Percentiles rank a stretch among this genome's conserved stretches.
Evolutionary conservation across 2,113 vertebrate species (phyloP).

Genomic region (Pongo pygmaeus): DNA sequence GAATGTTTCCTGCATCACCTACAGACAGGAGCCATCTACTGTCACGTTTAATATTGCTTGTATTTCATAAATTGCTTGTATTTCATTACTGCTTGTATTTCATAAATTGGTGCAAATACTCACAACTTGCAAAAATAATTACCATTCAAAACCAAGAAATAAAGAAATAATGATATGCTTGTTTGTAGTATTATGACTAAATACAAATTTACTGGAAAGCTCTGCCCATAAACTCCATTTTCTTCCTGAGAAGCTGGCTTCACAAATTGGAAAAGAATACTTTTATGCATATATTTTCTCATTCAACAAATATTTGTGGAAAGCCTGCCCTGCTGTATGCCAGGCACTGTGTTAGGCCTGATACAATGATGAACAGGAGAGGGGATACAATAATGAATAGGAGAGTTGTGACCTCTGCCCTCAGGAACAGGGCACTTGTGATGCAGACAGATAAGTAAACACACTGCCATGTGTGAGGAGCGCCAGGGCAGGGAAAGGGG

Average conservation of each 20-base stretch:
- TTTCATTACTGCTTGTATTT: neutral
- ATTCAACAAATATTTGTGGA: neutral
- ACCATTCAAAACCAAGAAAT: neutral
- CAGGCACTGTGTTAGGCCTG: neutral
- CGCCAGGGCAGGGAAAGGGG: neutral
- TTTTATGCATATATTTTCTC: neutral
- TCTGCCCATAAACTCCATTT: neutral
- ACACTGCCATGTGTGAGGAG: fast-evolving
- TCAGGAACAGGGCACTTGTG: neutral
- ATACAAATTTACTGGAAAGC: neutral
- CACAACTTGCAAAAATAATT: conserved; percentile 3
- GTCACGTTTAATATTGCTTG: neutral
- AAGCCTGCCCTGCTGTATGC: neutral
- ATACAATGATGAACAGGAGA: neutral
- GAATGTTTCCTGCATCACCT: neutral
- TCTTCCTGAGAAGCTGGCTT: neutral
- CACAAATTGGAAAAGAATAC: neutral
- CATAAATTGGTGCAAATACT: neutral
- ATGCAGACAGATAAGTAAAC: neutral
- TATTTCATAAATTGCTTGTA: neutral
- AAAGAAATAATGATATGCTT: neutral
- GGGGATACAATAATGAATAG: neutral
- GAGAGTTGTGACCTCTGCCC: neutral
- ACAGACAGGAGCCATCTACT: conserved; percentile 43
- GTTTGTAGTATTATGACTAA: neutral